Conservation (phyloP, 2,113 vertebrate genomes). For the Bujurquina vittata region DNA sequence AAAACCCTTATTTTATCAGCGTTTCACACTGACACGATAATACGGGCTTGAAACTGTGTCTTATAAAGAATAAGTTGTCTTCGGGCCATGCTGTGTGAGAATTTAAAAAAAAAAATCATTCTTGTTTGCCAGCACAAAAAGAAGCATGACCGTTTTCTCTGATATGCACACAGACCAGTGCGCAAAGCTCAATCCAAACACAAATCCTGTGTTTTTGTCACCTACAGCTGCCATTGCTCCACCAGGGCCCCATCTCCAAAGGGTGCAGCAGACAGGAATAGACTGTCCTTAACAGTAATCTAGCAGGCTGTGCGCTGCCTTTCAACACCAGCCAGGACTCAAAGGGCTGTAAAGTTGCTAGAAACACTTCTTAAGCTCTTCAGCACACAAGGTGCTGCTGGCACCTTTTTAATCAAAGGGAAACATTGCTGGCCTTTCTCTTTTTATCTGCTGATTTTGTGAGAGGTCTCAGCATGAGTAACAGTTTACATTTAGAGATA, state of each 20-base stretch:
- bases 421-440: conserved; percentile 33
- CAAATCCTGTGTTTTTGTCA: conserved; percentile 52
- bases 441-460: conserved; percentile 28
- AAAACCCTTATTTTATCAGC: conserved; percentile 1
- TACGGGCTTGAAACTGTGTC: neutral
- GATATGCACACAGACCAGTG: neutral
- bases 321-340: conserved; percentile 40
- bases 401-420: conserved; percentile 37
- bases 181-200: conserved; percentile 37
- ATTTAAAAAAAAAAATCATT: neutral
- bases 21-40: neutral
- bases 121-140: neutral
- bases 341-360: conserved; percentile 56
- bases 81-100: neutral
- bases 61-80: conserved; percentile 21
- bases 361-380: conserved; percentile 44
- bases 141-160: conserved; percentile 1
- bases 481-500: conserved; percentile 30
- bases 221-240: conserved; percentile 39
- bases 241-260: conserved; percentile 34
- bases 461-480: conserved; percentile 21
- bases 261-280: conserved; percentile 65
- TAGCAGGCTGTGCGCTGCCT: conserved; percentile 43
- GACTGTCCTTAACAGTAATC: conserved; percentile 63
- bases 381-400: conserved; percentile 11